Conservation (phyloP, 2,113 vertebrate genomes). For the Zosterops borbonicus region DNA sequence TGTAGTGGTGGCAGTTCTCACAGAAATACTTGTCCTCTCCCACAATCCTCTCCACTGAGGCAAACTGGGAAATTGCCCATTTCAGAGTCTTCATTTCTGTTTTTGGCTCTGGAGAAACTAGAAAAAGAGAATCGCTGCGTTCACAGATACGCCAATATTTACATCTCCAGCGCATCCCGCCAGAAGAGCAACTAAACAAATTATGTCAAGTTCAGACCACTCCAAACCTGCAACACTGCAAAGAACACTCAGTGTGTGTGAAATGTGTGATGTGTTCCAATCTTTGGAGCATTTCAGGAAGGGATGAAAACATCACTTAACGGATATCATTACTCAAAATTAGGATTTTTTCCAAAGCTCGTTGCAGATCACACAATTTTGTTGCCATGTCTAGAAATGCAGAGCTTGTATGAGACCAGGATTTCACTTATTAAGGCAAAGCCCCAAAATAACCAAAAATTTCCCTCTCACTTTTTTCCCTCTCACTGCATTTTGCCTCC, state of each 20-base stretch:
- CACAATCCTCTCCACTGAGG: constrained; percentile 95
- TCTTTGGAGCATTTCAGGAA: neutral
- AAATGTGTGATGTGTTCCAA: neutral
- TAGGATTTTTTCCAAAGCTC: neutral
- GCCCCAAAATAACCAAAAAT: neutral
- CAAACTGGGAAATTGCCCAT: constrained; percentile 97
- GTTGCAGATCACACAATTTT: neutral
- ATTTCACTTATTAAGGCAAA: neutral
- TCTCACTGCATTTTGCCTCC: neutral
- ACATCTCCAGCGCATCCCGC: neutral
- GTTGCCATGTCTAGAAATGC: neutral
- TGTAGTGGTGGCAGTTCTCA: constrained; percentile 94
- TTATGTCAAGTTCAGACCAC: neutral
- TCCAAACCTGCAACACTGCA: neutral
- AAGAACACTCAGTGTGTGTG: neutral
- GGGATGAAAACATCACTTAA: neutral
- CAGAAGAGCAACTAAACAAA: neutral
- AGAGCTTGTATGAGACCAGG: neutral
- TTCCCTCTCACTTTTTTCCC: neutral
- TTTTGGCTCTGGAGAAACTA: constrained; percentile 98
- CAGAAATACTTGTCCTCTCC: constrained; percentile 99
- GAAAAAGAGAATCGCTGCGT: neutral
- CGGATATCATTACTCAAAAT: neutral
- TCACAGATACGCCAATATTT: neutral
- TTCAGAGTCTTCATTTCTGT: constrained; percentile 90